These are phyloP conservation scores for Encarsia formosa DNA, from an alignment of 2,888 invertebrate species.

Conservation along the genomic window DNA sequence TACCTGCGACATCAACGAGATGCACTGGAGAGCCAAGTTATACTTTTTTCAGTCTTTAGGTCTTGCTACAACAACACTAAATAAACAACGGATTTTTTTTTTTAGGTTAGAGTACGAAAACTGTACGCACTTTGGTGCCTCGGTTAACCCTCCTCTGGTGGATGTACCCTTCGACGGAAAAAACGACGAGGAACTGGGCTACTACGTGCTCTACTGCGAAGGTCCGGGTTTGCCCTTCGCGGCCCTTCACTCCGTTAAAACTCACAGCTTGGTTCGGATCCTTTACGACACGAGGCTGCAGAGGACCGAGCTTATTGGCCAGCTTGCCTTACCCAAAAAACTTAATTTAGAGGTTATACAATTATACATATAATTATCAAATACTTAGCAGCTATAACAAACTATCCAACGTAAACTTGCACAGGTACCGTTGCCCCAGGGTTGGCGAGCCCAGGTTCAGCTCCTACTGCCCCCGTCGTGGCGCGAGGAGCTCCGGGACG, in stretches of 20 bases:
- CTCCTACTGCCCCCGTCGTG: constrained; percentile 83
- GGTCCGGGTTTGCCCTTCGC: constrained; percentile 89
- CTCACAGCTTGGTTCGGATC: constrained; percentile 67
- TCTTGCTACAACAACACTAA: no score
- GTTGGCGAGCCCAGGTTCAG: constrained; percentile 83
- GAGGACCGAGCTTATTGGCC: constrained; percentile 64
- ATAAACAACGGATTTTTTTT: no score
- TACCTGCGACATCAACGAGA: constrained; percentile 75
- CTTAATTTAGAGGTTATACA: constrained; percentile 68
- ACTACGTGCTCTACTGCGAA: constrained; percentile 82
- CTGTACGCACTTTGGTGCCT: constrained; percentile 81
- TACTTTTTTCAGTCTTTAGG: constrained; percentile 58
- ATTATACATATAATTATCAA: no score
- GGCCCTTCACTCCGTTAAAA: constrained; percentile 70
- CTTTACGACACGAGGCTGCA: constrained; percentile 67
- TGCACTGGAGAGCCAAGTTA: constrained; percentile 77
- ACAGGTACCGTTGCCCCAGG: constrained; percentile 74
- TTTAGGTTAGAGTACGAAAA: constrained; percentile 66
- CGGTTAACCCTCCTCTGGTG: constrained; percentile 55
- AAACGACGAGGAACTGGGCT: constrained; percentile 35
- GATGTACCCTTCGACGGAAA: constrained; percentile 1
- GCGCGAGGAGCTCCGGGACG: constrained; percentile 79
- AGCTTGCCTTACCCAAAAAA: constrained; percentile 78
- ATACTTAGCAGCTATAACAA: no score
- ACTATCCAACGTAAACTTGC: no score